Evolutionary conservation across 2,888 invertebrate genomes (phyloP).

Genomic region (Melipona beecheii): DNA sequence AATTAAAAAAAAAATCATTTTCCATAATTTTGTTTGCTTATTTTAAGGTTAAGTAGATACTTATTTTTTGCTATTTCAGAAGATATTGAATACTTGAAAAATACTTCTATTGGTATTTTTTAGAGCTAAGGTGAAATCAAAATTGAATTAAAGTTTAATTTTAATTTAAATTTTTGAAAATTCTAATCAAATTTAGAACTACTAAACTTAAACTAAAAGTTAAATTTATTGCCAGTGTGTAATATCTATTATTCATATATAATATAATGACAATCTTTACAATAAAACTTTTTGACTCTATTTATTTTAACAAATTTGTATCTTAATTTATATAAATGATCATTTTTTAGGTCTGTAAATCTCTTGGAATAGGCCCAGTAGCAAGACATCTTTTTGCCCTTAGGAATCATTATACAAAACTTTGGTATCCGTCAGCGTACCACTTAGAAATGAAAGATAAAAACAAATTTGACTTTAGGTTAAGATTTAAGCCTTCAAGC

Average conservation of each 20-base stretch:
- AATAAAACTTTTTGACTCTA: neutral
- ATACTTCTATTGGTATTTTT: neutral
- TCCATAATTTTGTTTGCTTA: neutral
- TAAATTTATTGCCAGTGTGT: neutral
- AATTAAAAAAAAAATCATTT: neutral
- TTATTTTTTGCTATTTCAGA: neutral
- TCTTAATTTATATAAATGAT: conserved; percentile 9
- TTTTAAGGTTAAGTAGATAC: conserved; percentile 12
- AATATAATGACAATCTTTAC: neutral
- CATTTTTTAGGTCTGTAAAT: conserved; percentile 87
- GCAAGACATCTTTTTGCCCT: conserved; percentile 92
- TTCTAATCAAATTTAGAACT: neutral
- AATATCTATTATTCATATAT: neutral
- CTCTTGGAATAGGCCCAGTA: conserved; percentile 90
- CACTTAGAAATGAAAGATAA: conserved; percentile 84
- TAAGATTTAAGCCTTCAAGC: conserved; percentile 91
- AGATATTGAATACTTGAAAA: neutral
- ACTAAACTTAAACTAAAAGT: neutral
- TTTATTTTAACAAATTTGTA: neutral
- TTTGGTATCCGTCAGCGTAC: conserved; percentile 90
- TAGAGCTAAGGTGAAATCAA: neutral
- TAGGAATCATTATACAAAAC: conserved; percentile 87
- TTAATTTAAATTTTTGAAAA: neutral
- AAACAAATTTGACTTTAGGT: conserved; percentile 89
- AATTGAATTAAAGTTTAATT: conserved; percentile 15